These are phyloP conservation scores for Acanthis flammea DNA, from an alignment of 2,797 vertebrate genomes.

Conservation along the genomic window DNA sequence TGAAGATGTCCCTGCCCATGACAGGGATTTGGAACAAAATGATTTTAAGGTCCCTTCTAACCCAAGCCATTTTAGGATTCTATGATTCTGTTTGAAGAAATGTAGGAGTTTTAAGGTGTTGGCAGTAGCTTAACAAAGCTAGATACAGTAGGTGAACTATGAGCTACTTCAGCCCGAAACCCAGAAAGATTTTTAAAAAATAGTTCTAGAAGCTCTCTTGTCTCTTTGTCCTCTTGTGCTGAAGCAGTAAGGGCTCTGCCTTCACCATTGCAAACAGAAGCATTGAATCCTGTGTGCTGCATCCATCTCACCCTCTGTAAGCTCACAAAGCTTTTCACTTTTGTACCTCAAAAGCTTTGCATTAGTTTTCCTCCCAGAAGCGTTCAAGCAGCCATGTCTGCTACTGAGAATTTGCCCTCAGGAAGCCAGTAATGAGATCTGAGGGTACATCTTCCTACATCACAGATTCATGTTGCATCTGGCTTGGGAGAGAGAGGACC, in stretches of 20 bases:
- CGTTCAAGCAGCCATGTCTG: rapidly evolving
- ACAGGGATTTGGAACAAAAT: background rate
- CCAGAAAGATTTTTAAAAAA: background rate
- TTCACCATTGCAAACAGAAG: background rate
- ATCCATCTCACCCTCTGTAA: background rate
- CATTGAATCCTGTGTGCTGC: background rate
- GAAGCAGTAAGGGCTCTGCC: rapidly evolving
- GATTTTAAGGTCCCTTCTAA: background rate
- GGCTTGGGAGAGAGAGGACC: background rate
- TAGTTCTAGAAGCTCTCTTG: background rate
- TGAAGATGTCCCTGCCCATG: background rate
- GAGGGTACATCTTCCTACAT: background rate
- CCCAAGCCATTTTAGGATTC: background rate
- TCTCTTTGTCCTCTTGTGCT: background rate
- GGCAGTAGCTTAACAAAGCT: background rate
- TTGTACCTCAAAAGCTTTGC: background rate
- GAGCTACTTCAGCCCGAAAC: background rate
- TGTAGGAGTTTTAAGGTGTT: rapidly evolving
- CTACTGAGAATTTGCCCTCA: background rate
- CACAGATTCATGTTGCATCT: background rate
- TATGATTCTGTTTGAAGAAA: background rate
- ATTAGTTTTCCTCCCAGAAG: background rate
- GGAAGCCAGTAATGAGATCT: background rate
- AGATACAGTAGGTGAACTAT: background rate
- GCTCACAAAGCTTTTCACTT: background rate